Evolutionary conservation across 1,140 invertebrate genomes (phyloP).

Genomic region (Mylabris phalerata): DNA sequence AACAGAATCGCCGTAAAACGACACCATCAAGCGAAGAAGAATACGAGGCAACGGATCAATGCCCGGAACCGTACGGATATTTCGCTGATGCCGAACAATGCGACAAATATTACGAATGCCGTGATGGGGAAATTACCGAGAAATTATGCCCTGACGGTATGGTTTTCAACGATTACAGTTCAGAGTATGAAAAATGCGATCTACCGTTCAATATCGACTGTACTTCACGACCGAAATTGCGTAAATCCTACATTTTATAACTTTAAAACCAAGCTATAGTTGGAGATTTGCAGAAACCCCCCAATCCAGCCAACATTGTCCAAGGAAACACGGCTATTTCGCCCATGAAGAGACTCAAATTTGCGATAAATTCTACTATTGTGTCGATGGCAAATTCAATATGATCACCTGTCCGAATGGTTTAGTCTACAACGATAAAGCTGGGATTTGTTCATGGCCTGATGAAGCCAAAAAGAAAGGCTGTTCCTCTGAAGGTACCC

Average conservation of each 20-base stretch:
- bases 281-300: conserved; percentile 58
- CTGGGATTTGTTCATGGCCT: conserved; percentile 86
- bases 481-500: conserved; percentile 65
- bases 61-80: conserved; percentile 75
- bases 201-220: conserved; percentile 82
- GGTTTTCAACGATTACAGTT: conserved; percentile 82
- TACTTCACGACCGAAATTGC: conserved; percentile 62
- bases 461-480: conserved; percentile 82
- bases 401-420: conserved; percentile 83
- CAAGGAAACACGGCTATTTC: conserved; percentile 81
- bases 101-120: conserved; percentile 85
- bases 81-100: conserved; percentile 82
- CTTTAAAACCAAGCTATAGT: background rate
- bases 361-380: conserved; percentile 88
- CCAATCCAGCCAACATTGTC: conserved; percentile 66
- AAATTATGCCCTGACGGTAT: conserved; percentile 85
- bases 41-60: conserved; percentile 47
- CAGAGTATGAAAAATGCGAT: conserved; percentile 79
- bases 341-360: conserved; percentile 69
- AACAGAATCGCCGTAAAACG: background rate
- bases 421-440: conserved; percentile 80
- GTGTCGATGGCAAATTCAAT: conserved; percentile 82
- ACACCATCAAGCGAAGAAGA: background rate
- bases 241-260: conserved; percentile 52
- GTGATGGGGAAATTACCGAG: conserved; percentile 61